Evolutionary conservation across 2,797 vertebrate species (phyloP), one percentile per base, ranked within the genome.

Genomic region (Decapterus maruadsi): DNA sequence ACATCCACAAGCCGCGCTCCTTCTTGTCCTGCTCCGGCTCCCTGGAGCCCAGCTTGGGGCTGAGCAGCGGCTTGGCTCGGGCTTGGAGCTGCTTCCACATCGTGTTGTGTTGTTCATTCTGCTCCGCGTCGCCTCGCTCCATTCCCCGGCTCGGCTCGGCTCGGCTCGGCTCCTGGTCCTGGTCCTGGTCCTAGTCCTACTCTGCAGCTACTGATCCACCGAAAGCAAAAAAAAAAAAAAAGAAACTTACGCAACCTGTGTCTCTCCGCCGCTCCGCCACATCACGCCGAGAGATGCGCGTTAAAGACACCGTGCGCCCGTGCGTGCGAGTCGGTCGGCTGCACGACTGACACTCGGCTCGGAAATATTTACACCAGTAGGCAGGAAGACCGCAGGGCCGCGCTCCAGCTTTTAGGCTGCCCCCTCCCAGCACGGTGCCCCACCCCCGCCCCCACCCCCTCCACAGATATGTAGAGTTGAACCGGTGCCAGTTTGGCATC

Each of bases 51-150:
- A 92, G 81, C 69, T 94, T 95, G 53, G 95, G 87, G 81, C 94
- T 95, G 67, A 94, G 93, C 67, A 93, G 87, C 58, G 93, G 93
- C 75, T 95, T 96, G 66, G 94, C 84, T 85, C 86, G 93, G 76
- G 95, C 91, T 85, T 97, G 96, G 26, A 97, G 85, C 88, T 96
- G 96, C 77, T 82, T 96, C 95, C 97, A 97, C 57, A 96, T 83
- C 14, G 95, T 94, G 80, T 89, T 93, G 70, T 96, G 96, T 73
- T 96, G 26, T 26, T 26, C 87, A 46, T 62, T 9, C 20, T 85
- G 67, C 9, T 14, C 80, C 50, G 2, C 70, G 1, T 67, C 86
- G 34, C 72, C 45, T 3, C 64, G 73, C 75, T 92, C 89, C 92
- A 92, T 92, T 10, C 67, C 74, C 60, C 26, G 26, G 26, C 26